phyloP scores from a whole-genome alignment of 2,888 invertebrate genomes.

The Agonopterix subpropinquella region DNA sequence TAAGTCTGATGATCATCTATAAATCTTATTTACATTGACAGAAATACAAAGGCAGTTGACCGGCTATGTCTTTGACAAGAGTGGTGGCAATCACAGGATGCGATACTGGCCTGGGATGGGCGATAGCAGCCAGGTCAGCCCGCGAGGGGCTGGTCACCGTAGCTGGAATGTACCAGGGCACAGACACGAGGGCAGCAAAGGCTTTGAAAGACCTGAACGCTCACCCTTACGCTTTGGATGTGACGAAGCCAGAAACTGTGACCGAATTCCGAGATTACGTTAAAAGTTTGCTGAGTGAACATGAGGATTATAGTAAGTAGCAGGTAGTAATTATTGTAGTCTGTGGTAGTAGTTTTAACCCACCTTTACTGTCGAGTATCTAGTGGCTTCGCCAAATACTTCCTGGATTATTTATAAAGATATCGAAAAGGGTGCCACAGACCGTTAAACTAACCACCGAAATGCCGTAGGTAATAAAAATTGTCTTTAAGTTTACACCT shows the following conservation, averaged over 20 bases:
- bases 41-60: neutral
- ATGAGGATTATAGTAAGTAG: slow-evolving; percentile 69
- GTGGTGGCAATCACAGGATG: slow-evolving; percentile 88
- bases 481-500: too few species aligned
- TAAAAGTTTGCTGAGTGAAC: slow-evolving; percentile 54
- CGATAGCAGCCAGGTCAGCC: slow-evolving; percentile 78
- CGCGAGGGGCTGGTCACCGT: slow-evolving; percentile 83
- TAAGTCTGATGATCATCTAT: too few species aligned
- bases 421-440: too few species aligned
- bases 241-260: slow-evolving; percentile 78
- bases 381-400: too few species aligned
- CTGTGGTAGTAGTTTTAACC: too few species aligned
- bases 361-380: too few species aligned
- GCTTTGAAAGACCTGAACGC: slow-evolving; percentile 55
- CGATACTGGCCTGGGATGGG: slow-evolving; percentile 89
- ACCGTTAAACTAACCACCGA: too few species aligned
- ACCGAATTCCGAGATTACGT: slow-evolving; percentile 62
- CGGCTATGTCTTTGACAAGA: slow-evolving; percentile 13
- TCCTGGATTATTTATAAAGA: too few species aligned
- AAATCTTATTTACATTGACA: neutral
- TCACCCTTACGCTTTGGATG: slow-evolving; percentile 77
- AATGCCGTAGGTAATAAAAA: too few species aligned
- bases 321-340: too few species aligned
- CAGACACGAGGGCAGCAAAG: slow-evolving; percentile 63
- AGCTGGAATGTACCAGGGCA: slow-evolving; percentile 83